These are phyloP conservation scores for Orius laevigatus DNA, from an alignment of 1,140 invertebrate genomes.

Conservation along the genomic window DNA sequence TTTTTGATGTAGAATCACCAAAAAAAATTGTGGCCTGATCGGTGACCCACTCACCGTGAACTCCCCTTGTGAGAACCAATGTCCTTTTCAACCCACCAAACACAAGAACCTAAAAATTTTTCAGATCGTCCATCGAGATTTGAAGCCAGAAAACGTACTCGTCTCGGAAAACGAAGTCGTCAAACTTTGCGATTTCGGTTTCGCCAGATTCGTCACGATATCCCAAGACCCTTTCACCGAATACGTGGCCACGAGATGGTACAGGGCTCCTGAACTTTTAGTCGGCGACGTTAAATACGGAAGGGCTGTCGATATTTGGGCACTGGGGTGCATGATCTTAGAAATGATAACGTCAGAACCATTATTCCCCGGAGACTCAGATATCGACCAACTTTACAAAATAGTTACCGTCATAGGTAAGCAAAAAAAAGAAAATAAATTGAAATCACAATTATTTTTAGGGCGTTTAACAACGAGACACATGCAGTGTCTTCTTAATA, in stretches of 20 bases:
- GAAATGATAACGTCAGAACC: constrained; percentile 75
- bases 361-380: constrained; percentile 75
- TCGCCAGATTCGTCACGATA: constrained; percentile 49
- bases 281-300: constrained; percentile 53
- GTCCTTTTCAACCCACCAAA: no score
- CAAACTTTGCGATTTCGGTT: constrained; percentile 80
- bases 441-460: no score
- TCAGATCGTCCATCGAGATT: constrained; percentile 77
- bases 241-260: constrained; percentile 75
- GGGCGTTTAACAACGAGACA: no score
- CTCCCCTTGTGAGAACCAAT: no score
- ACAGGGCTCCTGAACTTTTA: constrained; percentile 67
- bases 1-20: no score
- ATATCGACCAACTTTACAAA: constrained; percentile 77
- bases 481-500: no score
- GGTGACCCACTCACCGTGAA: no score
- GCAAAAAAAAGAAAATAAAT: constrained; percentile 3
- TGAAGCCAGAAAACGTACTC: constrained; percentile 84
- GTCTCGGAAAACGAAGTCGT: constrained; percentile 64
- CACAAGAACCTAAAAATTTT: constrained; percentile 15
- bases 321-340: constrained; percentile 67
- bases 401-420: constrained; percentile 58
- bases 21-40: no score
- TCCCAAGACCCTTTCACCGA: constrained; percentile 58
- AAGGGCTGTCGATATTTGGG: constrained; percentile 76